A percentile compares a stretch with the other conserved stretches of the same genome.
Conservation (phyloP, 1,140 invertebrate genomes). For the Chelonus insularis region DNA sequence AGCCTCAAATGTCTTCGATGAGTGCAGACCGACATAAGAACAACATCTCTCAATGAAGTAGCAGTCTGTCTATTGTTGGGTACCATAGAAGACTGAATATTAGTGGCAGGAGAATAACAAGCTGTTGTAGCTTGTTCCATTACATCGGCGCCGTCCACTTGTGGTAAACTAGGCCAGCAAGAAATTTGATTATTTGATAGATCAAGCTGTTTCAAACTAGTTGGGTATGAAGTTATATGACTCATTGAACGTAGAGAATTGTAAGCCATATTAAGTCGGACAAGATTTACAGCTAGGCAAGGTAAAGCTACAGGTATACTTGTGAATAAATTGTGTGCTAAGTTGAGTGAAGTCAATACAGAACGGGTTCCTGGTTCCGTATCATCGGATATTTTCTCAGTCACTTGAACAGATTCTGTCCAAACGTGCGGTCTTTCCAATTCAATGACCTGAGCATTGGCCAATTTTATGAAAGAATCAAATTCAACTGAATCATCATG, state of each 20-base stretch:
- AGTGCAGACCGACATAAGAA: constrained; percentile 78
- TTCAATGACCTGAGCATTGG: constrained; percentile 58
- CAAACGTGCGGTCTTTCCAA: constrained; percentile 73
- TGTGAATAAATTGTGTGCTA: constrained; percentile 89
- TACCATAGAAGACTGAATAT: constrained; percentile 50
- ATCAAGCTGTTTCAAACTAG: constrained; percentile 86
- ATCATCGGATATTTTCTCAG: constrained; percentile 66
- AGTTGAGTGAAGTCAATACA: constrained; percentile 75
- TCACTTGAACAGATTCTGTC: constrained; percentile 71
- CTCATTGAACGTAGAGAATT: constrained; percentile 87
- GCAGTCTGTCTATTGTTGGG: constrained; percentile 54
- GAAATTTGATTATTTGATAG: constrained; percentile 90
- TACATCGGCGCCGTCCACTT: constrained; percentile 66
- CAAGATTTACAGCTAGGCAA: constrained; percentile 84
- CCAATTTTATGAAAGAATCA: constrained; percentile 53
- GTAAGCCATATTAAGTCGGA: constrained; percentile 87
- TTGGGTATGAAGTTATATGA: constrained; percentile 87
- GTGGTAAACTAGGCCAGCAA: constrained; percentile 83
- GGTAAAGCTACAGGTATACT: constrained; percentile 84
- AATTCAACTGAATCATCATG: constrained; percentile 54
- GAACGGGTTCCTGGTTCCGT: constrained; percentile 57
- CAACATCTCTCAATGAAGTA: constrained; percentile 69
- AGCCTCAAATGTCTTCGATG: constrained; percentile 81
- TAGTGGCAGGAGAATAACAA: constrained; percentile 65
- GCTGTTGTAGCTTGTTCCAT: constrained; percentile 66